These are phyloP conservation scores for Peromyscus polionotus DNA, from an alignment of 2,113 vertebrate genomes.

Conservation along the genomic window DNA sequence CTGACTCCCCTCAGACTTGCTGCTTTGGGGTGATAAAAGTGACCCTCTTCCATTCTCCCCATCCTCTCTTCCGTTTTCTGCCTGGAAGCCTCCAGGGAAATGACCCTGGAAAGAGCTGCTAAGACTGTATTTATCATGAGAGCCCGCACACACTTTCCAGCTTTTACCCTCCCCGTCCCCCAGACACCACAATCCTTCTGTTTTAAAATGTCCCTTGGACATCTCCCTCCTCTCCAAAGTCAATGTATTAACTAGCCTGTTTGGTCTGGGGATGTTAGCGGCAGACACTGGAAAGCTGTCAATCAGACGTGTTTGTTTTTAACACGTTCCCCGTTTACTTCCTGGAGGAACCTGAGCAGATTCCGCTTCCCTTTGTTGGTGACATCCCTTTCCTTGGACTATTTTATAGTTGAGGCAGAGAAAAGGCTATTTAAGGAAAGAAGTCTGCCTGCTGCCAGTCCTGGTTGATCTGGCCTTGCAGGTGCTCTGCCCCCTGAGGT, in stretches of 20 bases:
- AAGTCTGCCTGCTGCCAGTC: neutral
- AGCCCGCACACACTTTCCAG: neutral
- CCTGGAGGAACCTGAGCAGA: neutral
- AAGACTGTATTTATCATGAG: neutral
- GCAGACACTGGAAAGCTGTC: neutral
- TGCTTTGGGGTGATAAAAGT: neutral
- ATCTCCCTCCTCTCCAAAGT: neutral
- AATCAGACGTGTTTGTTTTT: neutral
- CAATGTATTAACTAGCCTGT: neutral
- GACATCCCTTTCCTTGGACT: neutral
- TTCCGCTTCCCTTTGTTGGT: neutral
- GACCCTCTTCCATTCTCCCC: too few relatives aligned
- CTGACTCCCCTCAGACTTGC: neutral
- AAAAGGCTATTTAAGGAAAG: neutral
- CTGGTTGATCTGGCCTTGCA: neutral
- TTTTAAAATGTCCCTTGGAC: neutral
- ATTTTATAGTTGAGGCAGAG: neutral
- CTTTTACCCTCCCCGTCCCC: neutral
- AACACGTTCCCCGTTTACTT: neutral
- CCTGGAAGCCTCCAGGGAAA: neutral
- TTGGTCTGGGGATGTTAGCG: neutral
- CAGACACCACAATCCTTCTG: neutral
- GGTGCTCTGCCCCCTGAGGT: neutral
- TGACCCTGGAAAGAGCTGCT: neutral
- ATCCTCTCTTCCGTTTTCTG: neutral